Conservation (phyloP, 2,888 invertebrate genomes). For the Hofmannophila pseudospretella region DNA sequence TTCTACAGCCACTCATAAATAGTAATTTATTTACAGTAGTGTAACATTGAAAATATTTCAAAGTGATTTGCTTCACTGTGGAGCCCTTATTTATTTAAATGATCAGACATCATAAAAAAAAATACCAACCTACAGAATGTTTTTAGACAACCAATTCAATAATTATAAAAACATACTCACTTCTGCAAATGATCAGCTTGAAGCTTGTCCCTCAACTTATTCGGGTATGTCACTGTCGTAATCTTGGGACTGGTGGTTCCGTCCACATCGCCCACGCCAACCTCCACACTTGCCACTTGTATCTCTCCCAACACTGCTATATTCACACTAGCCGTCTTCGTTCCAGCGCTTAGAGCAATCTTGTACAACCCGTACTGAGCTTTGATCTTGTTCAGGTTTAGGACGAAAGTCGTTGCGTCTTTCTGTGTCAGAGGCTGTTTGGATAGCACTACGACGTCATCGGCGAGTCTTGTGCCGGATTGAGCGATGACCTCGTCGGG, state of each 20-base stretch:
- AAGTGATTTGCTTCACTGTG: no score
- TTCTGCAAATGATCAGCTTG: conserved; percentile 95
- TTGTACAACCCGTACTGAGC: conserved; percentile 92
- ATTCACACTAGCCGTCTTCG: conserved; percentile 76
- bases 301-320: conserved; percentile 88
- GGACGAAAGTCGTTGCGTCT: conserved; percentile 83
- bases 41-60: no score
- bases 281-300: conserved; percentile 86
- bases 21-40: no score
- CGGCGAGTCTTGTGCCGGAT: conserved; percentile 84
- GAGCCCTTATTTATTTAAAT: no score
- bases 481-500: conserved; percentile 84
- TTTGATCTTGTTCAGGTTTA: conserved; percentile 85
- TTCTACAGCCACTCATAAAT: no score
- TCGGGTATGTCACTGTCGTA: conserved; percentile 84
- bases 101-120: no score
- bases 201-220: conserved; percentile 82
- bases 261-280: conserved; percentile 94
- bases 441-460: conserved; percentile 86
- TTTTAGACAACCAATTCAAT: no score
- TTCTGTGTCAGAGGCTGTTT: conserved; percentile 77
- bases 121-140: no score
- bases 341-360: conserved; percentile 84
- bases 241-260: conserved; percentile 90
- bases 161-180: conserved; percentile 34